Conservation (phyloP, 2,888 invertebrate species). For the Napeogenes sylphis region DNA sequence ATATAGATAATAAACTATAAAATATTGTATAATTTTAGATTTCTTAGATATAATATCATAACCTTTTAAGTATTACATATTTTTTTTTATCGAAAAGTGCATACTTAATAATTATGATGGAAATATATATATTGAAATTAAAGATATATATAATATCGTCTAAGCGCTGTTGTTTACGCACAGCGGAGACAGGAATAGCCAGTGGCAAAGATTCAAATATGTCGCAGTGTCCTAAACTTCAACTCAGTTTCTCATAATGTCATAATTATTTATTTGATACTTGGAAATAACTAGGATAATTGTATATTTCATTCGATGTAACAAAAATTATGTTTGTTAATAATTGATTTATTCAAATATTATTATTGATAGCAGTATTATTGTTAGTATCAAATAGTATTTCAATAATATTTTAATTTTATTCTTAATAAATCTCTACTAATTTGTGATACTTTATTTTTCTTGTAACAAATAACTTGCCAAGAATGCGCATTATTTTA, state of each 20-base stretch:
- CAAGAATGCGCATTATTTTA: conserved; percentile 45
- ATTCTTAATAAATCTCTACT: too few relatives aligned
- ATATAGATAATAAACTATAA: too few relatives aligned
- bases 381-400: too few relatives aligned
- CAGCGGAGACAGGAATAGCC: conserved; percentile 60
- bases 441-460: background rate
- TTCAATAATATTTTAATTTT: too few relatives aligned
- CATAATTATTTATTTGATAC: conserved; percentile 38
- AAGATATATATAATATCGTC: conserved; percentile 24
- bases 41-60: too few relatives aligned
- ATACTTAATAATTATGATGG: background rate
- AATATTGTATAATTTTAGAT: too few relatives aligned
- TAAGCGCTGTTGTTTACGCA: conserved; percentile 61
- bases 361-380: too few relatives aligned
- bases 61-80: too few relatives aligned
- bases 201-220: conserved; percentile 76
- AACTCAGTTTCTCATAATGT: conserved; percentile 53
- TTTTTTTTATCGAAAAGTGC: too few relatives aligned
- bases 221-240: conserved; percentile 66
- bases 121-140: background rate
- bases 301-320: background rate
- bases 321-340: too few relatives aligned
- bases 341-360: too few relatives aligned
- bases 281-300: conserved; percentile 19
- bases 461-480: conserved; percentile 37